Evolutionary conservation across 2,888 invertebrate genomes (phyloP), one percentile per base, ranked within the genome.

Genomic region (Caenorhabditis sp.): DNA sequence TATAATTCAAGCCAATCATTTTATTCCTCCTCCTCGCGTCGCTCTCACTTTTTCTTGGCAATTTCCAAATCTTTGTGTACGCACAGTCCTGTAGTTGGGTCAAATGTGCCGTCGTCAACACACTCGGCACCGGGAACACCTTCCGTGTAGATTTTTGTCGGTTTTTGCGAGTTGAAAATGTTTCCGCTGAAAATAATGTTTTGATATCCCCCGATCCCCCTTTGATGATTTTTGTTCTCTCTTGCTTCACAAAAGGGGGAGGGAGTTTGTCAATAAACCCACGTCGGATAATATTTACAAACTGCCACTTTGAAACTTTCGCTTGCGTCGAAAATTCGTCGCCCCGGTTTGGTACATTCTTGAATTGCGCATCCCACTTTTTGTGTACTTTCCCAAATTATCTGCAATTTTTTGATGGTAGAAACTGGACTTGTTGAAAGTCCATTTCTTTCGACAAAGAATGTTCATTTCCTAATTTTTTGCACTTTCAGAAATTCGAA

Each of bases 201-300:
- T 14, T n/a, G n/a, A n/a, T n/a, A n/a, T n/a, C n/a, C n/a, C n/a
- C n/a, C n/a, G n/a, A n/a, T n/a, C n/a, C n/a, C n/a, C n/a, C n/a
- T n/a, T n/a, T n/a, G n/a, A n/a, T n/a, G n/a, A n/a, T n/a, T n/a
- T n/a, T n/a, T n/a, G n/a, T n/a, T n/a, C n/a, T n/a, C n/a, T n/a
- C n/a, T n/a, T n/a, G n/a, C n/a, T n/a, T n/a, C n/a, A n/a, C n/a
- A n/a, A n/a, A n/a, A n/a, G n/a, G n/a, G n/a, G n/a, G n/a, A n/a
- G n/a, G n/a, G n/a, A n/a, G n/a, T 43, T 43, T 43, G 12, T 43
- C 43, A 61, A 51, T 3, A 27, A 27, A 36, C 54, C 61, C 62
- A 73, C 73, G 65, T 68, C 36, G 73, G 73, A 65, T 64, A 68
- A 65, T 73, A 73, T 73, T 73, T 73, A 63, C 73, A 73, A 55